These are phyloP conservation scores for Eupithecia exiguata DNA, from an alignment of 2,888 invertebrate species.

Conservation along the genomic window DNA sequence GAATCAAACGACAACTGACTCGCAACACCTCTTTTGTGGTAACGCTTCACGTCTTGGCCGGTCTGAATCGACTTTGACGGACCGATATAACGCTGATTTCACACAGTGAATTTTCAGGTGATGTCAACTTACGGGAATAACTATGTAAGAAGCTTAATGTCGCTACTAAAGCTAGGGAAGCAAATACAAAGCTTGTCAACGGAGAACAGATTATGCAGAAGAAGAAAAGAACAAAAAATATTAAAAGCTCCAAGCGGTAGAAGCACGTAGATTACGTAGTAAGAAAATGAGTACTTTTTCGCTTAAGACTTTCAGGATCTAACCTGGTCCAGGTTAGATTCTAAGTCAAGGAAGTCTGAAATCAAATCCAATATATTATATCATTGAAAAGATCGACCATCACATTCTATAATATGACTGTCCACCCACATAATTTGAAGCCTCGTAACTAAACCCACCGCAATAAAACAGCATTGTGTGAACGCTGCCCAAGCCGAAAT, in stretches of 20 bases:
- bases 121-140: neutral
- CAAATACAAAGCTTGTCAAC: too few species aligned
- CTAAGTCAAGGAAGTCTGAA: neutral
- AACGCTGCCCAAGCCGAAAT: conserved; percentile 67
- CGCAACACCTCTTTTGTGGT: conserved; percentile 73
- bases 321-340: neutral
- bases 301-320: too few species aligned
- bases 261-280: too few species aligned
- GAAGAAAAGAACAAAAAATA: too few species aligned
- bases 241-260: too few species aligned
- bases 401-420: neutral
- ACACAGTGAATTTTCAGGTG: neutral
- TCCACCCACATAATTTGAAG: neutral
- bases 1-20: conserved; percentile 80
- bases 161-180: neutral
- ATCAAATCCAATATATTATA: neutral
- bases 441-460: neutral
- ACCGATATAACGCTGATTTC: conserved; percentile 49
- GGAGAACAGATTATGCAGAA: neutral
- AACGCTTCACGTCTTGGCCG: conserved; percentile 46
- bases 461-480: conserved; percentile 12
- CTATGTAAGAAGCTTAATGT: neutral
- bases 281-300: too few species aligned
- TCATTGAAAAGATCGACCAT: neutral
- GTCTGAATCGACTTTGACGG: conserved; percentile 80